A percentile compares a stretch with the other conserved stretches of the same genome.
These are phyloP conservation scores for Saccopteryx leptura DNA, from an alignment of 2,113 vertebrate species.

Conservation along the genomic window DNA sequence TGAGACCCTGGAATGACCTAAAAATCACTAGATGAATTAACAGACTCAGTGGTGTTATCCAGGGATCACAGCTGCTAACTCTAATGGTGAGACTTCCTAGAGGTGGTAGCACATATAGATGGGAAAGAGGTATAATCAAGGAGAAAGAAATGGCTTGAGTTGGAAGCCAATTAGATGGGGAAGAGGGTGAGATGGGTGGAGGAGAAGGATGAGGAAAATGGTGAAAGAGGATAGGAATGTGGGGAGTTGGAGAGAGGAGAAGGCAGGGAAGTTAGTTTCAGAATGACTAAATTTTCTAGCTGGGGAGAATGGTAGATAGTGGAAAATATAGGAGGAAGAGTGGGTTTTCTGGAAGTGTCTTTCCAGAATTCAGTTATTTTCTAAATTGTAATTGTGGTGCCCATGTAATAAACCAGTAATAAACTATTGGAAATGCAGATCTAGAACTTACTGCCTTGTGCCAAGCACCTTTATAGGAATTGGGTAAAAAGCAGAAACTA, in stretches of 20 bases:
- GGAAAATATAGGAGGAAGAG: background rate
- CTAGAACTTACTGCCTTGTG: background rate
- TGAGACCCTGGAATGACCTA: background rate
- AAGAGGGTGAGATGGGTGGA: background rate
- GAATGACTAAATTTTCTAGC: background rate
- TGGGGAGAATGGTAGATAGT: background rate
- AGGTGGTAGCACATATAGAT: background rate
- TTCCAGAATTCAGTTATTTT: slow-evolving; percentile 13
- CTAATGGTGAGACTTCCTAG: background rate
- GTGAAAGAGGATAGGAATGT: background rate
- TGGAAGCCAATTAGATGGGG: background rate
- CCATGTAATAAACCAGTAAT: background rate
- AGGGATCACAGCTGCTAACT: background rate
- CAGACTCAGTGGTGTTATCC: background rate
- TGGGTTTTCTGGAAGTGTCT: background rate
- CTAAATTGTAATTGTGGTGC: background rate
- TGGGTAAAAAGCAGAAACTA: background rate
- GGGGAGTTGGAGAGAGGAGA: background rate
- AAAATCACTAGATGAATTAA: background rate
- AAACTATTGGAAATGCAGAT: background rate
- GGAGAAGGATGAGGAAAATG: background rate
- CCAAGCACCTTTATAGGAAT: background rate
- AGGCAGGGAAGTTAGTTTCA: background rate
- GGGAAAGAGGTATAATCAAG: background rate
- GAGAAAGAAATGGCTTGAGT: background rate